Evolutionary conservation across 2,113 vertebrate species (phyloP), one percentile per base, ranked within the genome.

Genomic region (Oostethus manadensis): DNA sequence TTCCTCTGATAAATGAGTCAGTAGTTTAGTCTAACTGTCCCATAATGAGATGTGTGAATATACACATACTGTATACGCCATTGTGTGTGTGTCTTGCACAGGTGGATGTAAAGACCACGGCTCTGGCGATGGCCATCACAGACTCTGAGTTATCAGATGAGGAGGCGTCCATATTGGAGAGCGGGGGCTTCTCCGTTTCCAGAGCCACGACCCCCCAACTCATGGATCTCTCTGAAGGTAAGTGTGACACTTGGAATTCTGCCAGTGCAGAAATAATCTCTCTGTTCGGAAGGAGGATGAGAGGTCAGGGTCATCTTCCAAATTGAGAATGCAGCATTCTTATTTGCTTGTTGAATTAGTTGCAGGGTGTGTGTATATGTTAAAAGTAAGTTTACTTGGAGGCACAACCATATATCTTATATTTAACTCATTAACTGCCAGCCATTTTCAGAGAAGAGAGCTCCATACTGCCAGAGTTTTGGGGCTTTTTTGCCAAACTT

Each of bases 101-200:
- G 90, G 89, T 90, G 84, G 89, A 88, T 33, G 84, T 73, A 48
- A 87, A 84, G 68, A 96, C 95, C 49, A 97, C 96, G 3, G 94
- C 95, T 1, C 74, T 99, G 86, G 97, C 97, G 0, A 90, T 99
- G 89, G 94, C 97, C 69, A 99, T 98, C 84, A 99, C 97, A 1
- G 97, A 99, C 89, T 99, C 97, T 0, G 97, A 99, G 84, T 67
- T 99, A 55, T 99, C 97, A 0, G 97, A 99, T 20, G 97, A 99
- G 58, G 97, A 99, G 68, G 97, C 93, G 8, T 98, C 96, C 48
- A 98, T 99, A 70, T 78, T 99, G 82, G 97, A 99, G 82, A 99
- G 95, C 0, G 97, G 95, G 0, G 97, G 97, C 7, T 99, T 98
- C 84, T 95, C 97, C 0, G 94, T 99, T 58, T 98, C 97, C 69